phyloP scores from a whole-genome alignment of 2,888 invertebrate species.

The Abrostola tripartita region DNA sequence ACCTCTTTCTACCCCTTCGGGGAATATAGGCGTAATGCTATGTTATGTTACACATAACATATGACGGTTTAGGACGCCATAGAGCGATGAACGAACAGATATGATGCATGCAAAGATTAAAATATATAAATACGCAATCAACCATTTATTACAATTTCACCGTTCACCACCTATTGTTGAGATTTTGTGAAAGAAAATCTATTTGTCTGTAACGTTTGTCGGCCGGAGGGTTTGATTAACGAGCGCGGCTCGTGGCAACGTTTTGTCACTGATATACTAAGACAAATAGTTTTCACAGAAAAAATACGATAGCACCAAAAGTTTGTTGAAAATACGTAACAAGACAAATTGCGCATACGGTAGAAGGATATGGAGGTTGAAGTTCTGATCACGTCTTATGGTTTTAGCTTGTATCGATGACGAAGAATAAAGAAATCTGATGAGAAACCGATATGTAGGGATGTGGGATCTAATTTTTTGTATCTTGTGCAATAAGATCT shows the following conservation, averaged over 20 bases:
- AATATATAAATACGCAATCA: too few relatives aligned
- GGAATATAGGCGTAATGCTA: too few relatives aligned
- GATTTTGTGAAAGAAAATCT: constrained; percentile 44
- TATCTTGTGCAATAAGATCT: too few relatives aligned
- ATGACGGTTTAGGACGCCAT: too few relatives aligned
- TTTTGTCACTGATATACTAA: constrained; percentile 67
- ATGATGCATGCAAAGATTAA: too few relatives aligned
- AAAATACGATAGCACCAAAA: constrained; percentile 43
- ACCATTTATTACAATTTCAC: constrained; percentile 30
- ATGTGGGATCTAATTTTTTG: too few relatives aligned
- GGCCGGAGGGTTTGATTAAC: constrained; percentile 65
- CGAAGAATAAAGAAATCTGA: too few relatives aligned
- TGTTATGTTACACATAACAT: too few relatives aligned
- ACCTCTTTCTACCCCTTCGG: too few relatives aligned
- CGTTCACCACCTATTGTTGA: constrained; percentile 19
- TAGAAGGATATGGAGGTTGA: constrained; percentile 3
- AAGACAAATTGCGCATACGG: constrained; percentile 25
- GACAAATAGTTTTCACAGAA: constrained; percentile 68
- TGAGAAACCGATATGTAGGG: too few relatives aligned
- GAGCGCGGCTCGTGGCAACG: constrained; percentile 55
- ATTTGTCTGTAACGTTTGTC: constrained; percentile 56
- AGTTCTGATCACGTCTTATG: not conserved
- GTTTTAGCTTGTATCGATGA: too few relatives aligned
- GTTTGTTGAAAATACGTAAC: constrained; percentile 24
- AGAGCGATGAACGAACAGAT: too few relatives aligned